Conservation (phyloP, 2,113 vertebrate genomes). For the Bombycilla garrulus region DNA sequence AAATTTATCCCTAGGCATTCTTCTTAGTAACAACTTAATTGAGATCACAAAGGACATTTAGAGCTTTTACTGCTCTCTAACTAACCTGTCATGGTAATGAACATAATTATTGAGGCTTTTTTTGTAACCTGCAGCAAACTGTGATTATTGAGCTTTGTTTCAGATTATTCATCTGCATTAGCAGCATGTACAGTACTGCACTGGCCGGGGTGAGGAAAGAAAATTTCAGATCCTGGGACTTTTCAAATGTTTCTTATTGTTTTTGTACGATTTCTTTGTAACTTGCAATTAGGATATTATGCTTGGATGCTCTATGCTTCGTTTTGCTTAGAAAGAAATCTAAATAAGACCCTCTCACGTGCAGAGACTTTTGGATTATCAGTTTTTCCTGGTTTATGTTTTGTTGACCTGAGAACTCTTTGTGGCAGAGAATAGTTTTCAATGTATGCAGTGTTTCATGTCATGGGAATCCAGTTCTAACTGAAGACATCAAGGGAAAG, state of each 20-base stretch:
- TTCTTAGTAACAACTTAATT: not conserved
- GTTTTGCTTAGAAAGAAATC: not conserved
- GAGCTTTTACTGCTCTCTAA: conserved; percentile 4
- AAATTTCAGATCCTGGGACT: not conserved
- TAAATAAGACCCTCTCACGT: not conserved
- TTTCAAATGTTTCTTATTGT: not conserved
- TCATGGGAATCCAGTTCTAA: not conserved
- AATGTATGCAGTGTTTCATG: not conserved
- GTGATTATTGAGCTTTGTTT: not conserved
- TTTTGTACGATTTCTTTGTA: not conserved
- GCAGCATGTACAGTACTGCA: not conserved
- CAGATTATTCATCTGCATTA: not conserved
- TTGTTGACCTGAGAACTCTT: not conserved
- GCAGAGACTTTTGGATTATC: not conserved
- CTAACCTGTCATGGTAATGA: not conserved
- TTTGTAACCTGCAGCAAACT: not conserved
- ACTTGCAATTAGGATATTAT: not conserved
- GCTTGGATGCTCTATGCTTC: not conserved
- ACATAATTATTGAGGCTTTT: not conserved
- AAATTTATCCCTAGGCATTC: conserved; percentile 5
- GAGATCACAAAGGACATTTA: not conserved
- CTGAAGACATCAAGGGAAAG: not conserved
- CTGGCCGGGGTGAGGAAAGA: not conserved
- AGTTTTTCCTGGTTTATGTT: not conserved
- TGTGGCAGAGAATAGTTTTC: not conserved